These are phyloP conservation scores for Dreissena rostriformis DNA, from an alignment of 1,140 invertebrate genomes.

Conservation along the genomic window DNA sequence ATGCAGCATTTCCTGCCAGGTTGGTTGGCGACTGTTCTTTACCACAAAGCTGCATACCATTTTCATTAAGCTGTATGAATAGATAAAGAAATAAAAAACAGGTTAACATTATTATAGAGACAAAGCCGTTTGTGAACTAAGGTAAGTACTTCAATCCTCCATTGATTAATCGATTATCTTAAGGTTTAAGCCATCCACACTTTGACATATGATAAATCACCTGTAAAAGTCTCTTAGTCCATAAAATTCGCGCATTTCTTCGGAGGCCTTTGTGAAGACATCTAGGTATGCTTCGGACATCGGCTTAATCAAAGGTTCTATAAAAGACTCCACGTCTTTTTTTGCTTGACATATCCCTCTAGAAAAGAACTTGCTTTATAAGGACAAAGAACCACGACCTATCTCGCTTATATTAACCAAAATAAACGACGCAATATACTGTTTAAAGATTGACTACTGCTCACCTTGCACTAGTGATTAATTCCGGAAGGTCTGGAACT, in stretches of 20 bases:
- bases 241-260: conserved; percentile 20
- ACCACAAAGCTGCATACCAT: conserved; percentile 72
- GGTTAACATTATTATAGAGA: too few relatives aligned
- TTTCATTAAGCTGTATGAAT: conserved; percentile 70
- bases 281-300: not conserved
- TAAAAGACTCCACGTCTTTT: conserved; percentile 18
- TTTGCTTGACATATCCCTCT: conserved; percentile 4
- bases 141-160: too few relatives aligned
- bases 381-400: too few relatives aligned
- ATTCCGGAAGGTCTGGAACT: conserved; percentile 10
- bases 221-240: conserved; percentile 35
- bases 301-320: not conserved
- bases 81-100: not conserved
- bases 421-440: too few relatives aligned
- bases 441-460: not conserved
- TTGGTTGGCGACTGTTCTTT: conserved; percentile 48
- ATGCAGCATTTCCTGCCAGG: conserved; percentile 68
- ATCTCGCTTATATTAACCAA: too few relatives aligned
- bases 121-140: too few relatives aligned
- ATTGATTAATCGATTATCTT: too few relatives aligned
- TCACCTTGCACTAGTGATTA: conserved; percentile 44
- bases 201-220: too few relatives aligned
- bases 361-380: not conserved
- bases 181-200: too few relatives aligned
- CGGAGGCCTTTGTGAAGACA: conserved; percentile 3